These are phyloP conservation scores for Operophtera brumata DNA, from an alignment of 2,888 invertebrate genomes.

Conservation along the genomic window DNA sequence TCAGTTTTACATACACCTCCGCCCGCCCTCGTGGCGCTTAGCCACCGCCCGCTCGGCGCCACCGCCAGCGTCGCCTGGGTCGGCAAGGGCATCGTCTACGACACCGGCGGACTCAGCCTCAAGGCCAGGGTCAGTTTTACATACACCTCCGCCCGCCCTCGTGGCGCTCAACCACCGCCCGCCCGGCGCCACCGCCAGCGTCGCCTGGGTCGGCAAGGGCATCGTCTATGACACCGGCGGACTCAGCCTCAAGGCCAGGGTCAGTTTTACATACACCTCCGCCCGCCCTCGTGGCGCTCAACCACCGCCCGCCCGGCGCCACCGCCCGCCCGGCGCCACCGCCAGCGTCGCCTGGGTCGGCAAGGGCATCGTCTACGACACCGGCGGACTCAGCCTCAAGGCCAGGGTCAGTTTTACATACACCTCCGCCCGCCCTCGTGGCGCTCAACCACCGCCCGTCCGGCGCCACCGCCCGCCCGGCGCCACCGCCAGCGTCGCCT, in stretches of 20 bases:
- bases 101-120: constrained; percentile 95
- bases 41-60: constrained; percentile 81
- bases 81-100: constrained; percentile 96
- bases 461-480: too few relatives aligned
- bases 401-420: constrained; percentile 84
- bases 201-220: constrained; percentile 96
- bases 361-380: constrained; percentile 96
- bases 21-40: constrained; percentile 83
- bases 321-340: constrained; percentile 73
- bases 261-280: constrained; percentile 67
- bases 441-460: constrained; percentile 83
- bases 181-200: constrained; percentile 77
- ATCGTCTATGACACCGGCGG: constrained; percentile 97
- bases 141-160: constrained; percentile 79
- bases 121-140: constrained; percentile 86
- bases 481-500: constrained; percentile 85
- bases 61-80: constrained; percentile 89
- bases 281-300: constrained; percentile 83
- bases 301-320: constrained; percentile 81
- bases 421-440: constrained; percentile 82
- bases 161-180: constrained; percentile 84
- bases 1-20: constrained; percentile 67
- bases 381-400: constrained; percentile 95
- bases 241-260: constrained; percentile 93
- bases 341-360: constrained; percentile 92